Evolutionary conservation across 2,797 vertebrate species (phyloP).

Genomic region (Amazonetta brasiliensis): DNA sequence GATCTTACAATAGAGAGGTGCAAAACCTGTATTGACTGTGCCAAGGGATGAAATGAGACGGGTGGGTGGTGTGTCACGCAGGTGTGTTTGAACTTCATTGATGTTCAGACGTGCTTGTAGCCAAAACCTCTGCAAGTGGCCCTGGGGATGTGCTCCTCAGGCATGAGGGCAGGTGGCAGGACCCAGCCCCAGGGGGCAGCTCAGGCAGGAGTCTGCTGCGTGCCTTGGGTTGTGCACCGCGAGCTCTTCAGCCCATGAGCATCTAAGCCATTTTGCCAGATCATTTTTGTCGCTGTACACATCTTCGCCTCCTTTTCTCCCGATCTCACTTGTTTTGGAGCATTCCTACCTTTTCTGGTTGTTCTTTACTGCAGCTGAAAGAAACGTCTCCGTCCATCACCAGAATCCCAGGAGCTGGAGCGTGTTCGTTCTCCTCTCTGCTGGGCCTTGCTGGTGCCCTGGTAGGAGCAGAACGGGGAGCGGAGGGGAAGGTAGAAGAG

Average conservation of each 20-base stretch:
- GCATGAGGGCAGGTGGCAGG: fast-evolving
- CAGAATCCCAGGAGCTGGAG: neutral
- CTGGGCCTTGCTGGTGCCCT: neutral
- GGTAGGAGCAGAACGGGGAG: neutral
- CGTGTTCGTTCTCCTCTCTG: neutral
- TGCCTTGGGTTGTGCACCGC: fast-evolving
- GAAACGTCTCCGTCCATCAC: neutral
- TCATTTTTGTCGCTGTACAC: neutral
- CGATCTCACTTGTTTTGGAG: neutral
- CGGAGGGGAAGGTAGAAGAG: neutral
- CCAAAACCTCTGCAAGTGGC: neutral
- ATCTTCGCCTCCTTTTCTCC: neutral
- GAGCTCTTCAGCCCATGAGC: neutral
- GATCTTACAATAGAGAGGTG: neutral
- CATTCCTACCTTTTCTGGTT: neutral
- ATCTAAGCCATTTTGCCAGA: neutral
- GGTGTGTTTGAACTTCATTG: fast-evolving
- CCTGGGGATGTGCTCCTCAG: neutral
- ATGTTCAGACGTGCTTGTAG: neutral
- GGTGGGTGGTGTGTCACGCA: neutral
- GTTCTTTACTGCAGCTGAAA: neutral
- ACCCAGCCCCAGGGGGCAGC: too few species aligned
- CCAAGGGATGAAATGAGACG: neutral
- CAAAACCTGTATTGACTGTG: neutral
- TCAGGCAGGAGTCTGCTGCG: too few species aligned